phyloP scores from a whole-genome alignment of 2,113 vertebrate species.

The Corapipo altera region DNA sequence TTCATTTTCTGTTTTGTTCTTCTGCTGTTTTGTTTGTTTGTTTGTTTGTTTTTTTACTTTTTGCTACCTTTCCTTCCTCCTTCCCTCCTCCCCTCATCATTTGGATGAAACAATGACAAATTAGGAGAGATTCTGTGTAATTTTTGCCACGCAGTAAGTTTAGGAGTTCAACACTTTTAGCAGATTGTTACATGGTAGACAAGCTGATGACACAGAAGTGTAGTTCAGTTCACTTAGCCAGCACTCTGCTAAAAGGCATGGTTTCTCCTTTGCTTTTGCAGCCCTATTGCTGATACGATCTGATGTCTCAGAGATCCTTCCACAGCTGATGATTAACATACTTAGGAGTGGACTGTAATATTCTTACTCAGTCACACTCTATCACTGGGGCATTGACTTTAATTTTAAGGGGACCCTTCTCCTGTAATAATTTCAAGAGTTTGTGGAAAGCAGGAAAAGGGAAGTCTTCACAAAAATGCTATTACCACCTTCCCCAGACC shows the following conservation, averaged over 20 bases:
- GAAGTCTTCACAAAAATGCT: not conserved
- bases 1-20: not conserved
- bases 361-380: not conserved
- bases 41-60: not conserved
- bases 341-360: not conserved
- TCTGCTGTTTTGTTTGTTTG: not conserved
- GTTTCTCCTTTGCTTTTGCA: not conserved
- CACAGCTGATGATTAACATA: not conserved
- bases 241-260: not conserved
- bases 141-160: not conserved
- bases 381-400: not conserved
- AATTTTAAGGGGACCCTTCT: not conserved
- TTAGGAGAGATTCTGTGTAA: not conserved
- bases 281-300: not conserved
- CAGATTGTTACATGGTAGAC: not conserved
- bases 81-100: not conserved
- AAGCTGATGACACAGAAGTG: not conserved
- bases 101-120: not conserved
- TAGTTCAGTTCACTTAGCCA: not conserved
- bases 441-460: not conserved
- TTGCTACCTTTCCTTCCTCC: not conserved
- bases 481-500: not conserved
- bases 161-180: not conserved
- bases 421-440: not conserved
- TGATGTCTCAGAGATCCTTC: not conserved